Percentiles rank a stretch among this genome's conserved stretches.
phyloP scores from a whole-genome alignment of 2,113 vertebrate species.

The Rhinolophus sinicus region DNA sequence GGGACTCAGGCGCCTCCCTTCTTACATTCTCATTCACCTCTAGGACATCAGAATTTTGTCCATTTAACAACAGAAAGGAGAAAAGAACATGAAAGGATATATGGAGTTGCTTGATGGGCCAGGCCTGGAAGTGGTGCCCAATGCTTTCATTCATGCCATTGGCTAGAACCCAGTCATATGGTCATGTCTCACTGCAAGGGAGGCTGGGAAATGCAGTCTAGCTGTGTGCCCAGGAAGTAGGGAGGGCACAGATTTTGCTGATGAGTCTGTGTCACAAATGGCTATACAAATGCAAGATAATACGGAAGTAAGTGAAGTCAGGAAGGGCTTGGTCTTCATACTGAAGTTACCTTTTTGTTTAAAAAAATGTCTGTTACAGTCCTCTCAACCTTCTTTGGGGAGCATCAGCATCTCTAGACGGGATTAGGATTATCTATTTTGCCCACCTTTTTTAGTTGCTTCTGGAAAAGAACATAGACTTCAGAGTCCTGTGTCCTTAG shows the following conservation, averaged over 20 bases:
- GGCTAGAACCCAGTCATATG: not conserved
- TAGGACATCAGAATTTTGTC: not conserved
- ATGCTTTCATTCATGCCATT: not conserved
- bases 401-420: not conserved
- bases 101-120: not conserved
- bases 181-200: not conserved
- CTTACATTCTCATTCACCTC: not conserved
- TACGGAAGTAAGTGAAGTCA: not conserved
- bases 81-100: not conserved
- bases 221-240: not conserved
- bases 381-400: not conserved
- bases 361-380: not conserved
- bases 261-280: not conserved
- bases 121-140: not conserved
- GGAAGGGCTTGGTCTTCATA: not conserved
- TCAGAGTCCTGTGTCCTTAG: not conserved
- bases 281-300: not conserved
- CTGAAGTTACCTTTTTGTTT: not conserved
- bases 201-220: not conserved
- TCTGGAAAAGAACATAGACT: not conserved
- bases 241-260: not conserved
- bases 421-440: not conserved
- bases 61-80: not conserved
- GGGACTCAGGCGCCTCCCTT: not conserved
- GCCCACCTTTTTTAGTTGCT: not conserved